Evolutionary conservation across 2,888 invertebrate species (phyloP), one percentile per base, ranked within the genome.

Genomic region (Aphodius sticticus): DNA sequence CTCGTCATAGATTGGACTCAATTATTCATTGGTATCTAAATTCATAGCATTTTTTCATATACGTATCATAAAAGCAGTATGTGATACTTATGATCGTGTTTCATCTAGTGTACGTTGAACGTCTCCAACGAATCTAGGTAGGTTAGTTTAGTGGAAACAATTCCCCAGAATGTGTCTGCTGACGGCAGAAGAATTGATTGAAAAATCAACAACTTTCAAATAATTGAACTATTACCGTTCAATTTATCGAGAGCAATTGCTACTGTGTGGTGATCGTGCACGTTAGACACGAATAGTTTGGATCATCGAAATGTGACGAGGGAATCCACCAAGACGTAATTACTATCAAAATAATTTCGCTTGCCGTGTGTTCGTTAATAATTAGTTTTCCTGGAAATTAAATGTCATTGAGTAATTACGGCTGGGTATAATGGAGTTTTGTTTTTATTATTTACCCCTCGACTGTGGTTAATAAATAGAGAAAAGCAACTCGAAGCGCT

Each of bases 311-410:
- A 53, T 53, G 6, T 53, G 53, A 12, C 53, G 12, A 53, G 53
- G 53, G 53, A 53, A 53, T 53, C 53, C 53, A 53, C 12, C 12
- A 53, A 53, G 53, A 53, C 53, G 53, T 53, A 53, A 53, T 53
- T 53, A 53, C 53, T 53, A 12, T 7, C 12, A 12, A 5, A 9
- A 53, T 53, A 53, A 53, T 53, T 53, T 53, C 53, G 53, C 53
- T 53, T 53, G 53, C 12, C 53, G 53, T 53, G 53, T 53, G 53
- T 53, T 53, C 53, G 53, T 53, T 53, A 53, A 53, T 53, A 53
- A 53, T 53, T 53, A 53, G 53, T 53, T 53, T 53, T 53, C 53
- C 53, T 53, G 53, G 53, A 53, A 53, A 53, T 53, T 53, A 53
- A 53, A 53, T 53, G 53, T 53, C 53, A 53, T 53, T 53, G 53